These are phyloP conservation scores for Mizuhopecten yessoensis DNA, from an alignment of 1,140 invertebrate species.

Conservation along the genomic window DNA sequence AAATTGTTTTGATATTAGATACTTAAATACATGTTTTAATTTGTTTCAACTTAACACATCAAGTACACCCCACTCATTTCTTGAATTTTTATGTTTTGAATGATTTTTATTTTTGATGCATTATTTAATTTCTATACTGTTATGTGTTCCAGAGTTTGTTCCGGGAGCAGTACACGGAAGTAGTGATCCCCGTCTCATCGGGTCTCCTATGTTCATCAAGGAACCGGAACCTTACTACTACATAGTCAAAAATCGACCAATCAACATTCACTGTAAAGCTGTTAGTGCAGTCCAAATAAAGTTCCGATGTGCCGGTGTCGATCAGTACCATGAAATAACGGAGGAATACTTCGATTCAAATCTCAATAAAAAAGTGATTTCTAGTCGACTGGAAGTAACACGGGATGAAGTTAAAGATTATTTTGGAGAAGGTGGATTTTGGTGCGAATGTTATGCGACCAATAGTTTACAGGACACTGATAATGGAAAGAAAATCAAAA, in stretches of 20 bases:
- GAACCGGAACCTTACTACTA: not conserved
- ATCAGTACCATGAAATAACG: not conserved
- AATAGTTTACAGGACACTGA: not conserved
- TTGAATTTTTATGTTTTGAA: not conserved
- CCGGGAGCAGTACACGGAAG: not conserved
- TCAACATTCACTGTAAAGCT: slow-evolving; percentile 8
- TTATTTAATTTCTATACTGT: not conserved
- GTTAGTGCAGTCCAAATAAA: not conserved
- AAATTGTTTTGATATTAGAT: too few species aligned
- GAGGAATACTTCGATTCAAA: slow-evolving; percentile 6
- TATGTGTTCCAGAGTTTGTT: not conserved
- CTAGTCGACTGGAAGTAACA: slow-evolving; percentile 32
- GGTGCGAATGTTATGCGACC: not conserved
- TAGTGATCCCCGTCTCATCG: not conserved
- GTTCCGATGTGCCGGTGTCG: not conserved
- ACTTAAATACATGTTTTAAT: not conserved
- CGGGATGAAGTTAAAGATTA: slow-evolving; percentile 31
- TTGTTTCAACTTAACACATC: not conserved
- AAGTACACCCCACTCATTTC: too few species aligned
- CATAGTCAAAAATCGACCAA: slow-evolving; percentile 29
- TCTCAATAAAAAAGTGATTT: not conserved
- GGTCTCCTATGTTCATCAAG: slow-evolving; percentile 22
- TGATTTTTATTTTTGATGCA: not conserved
- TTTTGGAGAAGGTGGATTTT: slow-evolving; percentile 26
- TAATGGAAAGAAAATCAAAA: slow-evolving; percentile 36